Conservation (phyloP, 2,113 vertebrate species). For the Oreotragus oreotragus region DNA sequence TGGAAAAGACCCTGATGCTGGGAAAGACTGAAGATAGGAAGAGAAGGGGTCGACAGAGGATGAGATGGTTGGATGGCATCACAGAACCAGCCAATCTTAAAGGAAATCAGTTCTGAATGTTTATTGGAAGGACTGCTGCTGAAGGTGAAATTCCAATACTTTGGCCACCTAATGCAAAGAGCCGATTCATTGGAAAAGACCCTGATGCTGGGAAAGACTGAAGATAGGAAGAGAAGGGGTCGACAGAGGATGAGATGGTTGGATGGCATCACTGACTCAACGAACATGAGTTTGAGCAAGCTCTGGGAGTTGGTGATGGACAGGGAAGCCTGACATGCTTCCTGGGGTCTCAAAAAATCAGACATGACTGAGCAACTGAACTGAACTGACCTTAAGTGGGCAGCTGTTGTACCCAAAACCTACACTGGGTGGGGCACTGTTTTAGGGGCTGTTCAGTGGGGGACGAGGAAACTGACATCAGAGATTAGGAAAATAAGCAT, state of each 20-base stretch:
- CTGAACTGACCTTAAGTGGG: background rate
- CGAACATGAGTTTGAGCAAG: background rate
- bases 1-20: too few relatives aligned
- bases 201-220: too few relatives aligned
- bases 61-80: too few relatives aligned
- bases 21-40: too few relatives aligned
- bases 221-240: too few relatives aligned
- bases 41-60: too few relatives aligned
- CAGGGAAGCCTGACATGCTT: background rate
- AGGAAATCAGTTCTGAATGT: background rate
- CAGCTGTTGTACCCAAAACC: background rate
- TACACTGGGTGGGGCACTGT: background rate
- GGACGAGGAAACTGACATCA: background rate
- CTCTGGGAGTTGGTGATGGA: background rate
- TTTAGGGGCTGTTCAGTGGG: background rate
- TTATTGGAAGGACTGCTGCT: background rate
- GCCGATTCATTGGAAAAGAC: too few relatives aligned
- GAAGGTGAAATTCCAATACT: background rate
- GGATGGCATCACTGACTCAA: background rate
- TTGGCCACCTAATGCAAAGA: background rate
- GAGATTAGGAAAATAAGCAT: background rate
- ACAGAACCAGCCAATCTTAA: background rate
- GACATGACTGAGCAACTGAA: background rate
- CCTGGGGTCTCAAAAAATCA: background rate
- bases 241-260: background rate